Conservation (phyloP, 1,140 invertebrate genomes). For the Triops cancriformis region DNA sequence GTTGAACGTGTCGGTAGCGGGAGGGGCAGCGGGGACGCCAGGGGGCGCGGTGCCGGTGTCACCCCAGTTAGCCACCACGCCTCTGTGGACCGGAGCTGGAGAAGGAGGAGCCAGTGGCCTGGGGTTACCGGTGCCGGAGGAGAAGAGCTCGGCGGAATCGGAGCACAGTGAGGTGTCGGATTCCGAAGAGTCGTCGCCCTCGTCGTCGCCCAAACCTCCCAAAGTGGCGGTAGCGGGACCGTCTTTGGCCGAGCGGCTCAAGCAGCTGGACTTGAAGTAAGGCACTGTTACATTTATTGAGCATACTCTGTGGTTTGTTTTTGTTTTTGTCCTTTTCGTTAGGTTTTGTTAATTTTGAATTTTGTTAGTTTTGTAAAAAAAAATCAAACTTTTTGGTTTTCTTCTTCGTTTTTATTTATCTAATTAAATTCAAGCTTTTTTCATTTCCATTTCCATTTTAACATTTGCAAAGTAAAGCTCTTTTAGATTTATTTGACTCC, state of each 20-base stretch:
- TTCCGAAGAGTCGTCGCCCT: conserved; percentile 38
- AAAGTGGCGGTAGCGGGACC: conserved; percentile 32
- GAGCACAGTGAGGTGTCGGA: conserved; percentile 35
- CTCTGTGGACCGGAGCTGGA: neutral
- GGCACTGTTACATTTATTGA: conserved; percentile 33
- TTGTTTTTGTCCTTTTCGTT: too few species aligned
- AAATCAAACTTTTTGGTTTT: too few species aligned
- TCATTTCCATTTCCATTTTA: too few species aligned
- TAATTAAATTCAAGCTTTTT: too few species aligned
- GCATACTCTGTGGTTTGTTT: too few species aligned
- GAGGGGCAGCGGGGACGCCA: conserved; percentile 20
- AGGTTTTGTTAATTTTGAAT: too few species aligned
- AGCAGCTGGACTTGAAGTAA: conserved; percentile 82
- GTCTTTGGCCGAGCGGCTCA: conserved; percentile 74
- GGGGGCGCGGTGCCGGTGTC: neutral
- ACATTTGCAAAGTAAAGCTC: too few species aligned
- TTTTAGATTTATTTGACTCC: too few species aligned
- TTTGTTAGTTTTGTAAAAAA: too few species aligned
- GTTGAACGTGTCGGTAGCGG: conserved; percentile 7
- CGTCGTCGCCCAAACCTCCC: conserved; percentile 34
- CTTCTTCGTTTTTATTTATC: too few species aligned
- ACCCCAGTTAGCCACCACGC: neutral
- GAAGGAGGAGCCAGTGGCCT: conserved; percentile 25
- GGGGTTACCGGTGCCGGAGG: neutral
- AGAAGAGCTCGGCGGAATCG: neutral